Percentiles rank a stretch among this genome's conserved stretches.
phyloP scores from a whole-genome alignment of 2,113 vertebrate genomes.

The Verasper variegatus region DNA sequence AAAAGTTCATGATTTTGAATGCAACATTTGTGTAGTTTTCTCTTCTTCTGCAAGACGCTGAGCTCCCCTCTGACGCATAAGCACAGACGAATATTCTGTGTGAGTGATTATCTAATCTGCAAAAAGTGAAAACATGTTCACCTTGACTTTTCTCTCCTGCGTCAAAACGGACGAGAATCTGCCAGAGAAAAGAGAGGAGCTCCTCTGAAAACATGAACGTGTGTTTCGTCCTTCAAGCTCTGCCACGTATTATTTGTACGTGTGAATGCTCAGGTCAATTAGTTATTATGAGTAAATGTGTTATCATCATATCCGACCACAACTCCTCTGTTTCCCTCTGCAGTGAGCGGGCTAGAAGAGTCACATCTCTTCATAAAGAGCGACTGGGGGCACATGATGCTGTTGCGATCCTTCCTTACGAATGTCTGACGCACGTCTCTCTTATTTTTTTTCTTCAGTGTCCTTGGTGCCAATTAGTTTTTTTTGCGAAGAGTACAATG shows the following conservation, averaged over 20 bases:
- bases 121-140: neutral
- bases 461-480: slow-evolving; percentile 28
- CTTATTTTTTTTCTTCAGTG: neutral
- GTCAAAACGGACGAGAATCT: slow-evolving; percentile 18
- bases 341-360: neutral
- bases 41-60: neutral
- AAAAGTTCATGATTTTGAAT: too few species aligned
- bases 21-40: neutral
- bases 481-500: slow-evolving; percentile 39
- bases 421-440: slow-evolving; percentile 50
- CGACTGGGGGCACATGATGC: neutral
- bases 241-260: too few species aligned
- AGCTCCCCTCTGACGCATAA: slow-evolving; percentile 32
- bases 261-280: too few species aligned
- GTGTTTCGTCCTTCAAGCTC: neutral
- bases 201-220: neutral
- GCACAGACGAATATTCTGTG: neutral
- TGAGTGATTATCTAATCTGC: neutral
- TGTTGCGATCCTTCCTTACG: neutral
- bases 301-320: neutral
- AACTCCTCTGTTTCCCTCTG: neutral
- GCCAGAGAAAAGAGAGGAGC: neutral
- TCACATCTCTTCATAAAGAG: neutral
- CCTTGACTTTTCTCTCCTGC: slow-evolving; percentile 45
- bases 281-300: too few species aligned